Conservation (phyloP, 1,140 invertebrate species). For the Phthorimaea operculella region DNA sequence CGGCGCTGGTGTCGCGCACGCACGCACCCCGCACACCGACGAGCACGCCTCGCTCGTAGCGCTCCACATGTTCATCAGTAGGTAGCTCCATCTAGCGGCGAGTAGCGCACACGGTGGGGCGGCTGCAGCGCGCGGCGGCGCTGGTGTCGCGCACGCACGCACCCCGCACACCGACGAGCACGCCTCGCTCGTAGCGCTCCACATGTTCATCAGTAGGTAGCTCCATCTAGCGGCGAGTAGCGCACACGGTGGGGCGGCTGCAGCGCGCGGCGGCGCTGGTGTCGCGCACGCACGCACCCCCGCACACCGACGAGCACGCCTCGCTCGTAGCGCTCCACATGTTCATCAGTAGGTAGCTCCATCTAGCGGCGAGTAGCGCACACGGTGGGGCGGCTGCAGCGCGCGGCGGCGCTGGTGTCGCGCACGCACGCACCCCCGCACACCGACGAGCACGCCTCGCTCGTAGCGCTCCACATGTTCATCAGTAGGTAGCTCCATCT, state of each 20-base stretch:
- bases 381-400: slow-evolving; percentile 62
- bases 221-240: slow-evolving; percentile 63
- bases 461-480: slow-evolving; percentile 50
- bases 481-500: slow-evolving; percentile 25
- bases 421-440: slow-evolving; percentile 42
- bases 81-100: no score
- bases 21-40: slow-evolving; percentile 49
- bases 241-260: slow-evolving; percentile 58
- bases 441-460: slow-evolving; percentile 45
- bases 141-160: no score
- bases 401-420: slow-evolving; percentile 61
- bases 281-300: slow-evolving; percentile 40
- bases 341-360: slow-evolving; percentile 23
- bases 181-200: no score
- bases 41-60: slow-evolving; percentile 52
- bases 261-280: slow-evolving; percentile 64
- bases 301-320: slow-evolving; percentile 47
- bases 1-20: no score
- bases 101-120: no score
- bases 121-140: no score
- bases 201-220: no score
- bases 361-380: slow-evolving; percentile 61
- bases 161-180: no score
- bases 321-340: slow-evolving; percentile 51
- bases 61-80: slow-evolving; percentile 44